Conservation (phyloP, 2,888 invertebrate genomes). For the Drosophila limbata region DNA sequence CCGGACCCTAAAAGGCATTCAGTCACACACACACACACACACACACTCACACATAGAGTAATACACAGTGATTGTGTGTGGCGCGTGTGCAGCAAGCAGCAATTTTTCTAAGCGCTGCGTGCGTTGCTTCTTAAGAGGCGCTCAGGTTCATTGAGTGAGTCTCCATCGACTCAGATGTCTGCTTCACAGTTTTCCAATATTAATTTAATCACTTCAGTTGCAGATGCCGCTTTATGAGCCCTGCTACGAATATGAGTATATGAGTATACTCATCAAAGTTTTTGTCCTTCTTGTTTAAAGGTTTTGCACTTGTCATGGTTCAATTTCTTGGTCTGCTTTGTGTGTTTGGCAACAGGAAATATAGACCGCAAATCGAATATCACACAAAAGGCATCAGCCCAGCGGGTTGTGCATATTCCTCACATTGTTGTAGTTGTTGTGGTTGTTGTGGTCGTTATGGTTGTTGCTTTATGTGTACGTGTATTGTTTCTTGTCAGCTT, state of each 20-base stretch:
- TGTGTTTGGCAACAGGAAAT: slow-evolving; percentile 55
- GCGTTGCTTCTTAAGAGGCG: slow-evolving; percentile 56
- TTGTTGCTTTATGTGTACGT: slow-evolving; percentile 24
- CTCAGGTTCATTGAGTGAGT: slow-evolving; percentile 31
- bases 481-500: slow-evolving; percentile 74
- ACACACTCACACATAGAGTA: slow-evolving; percentile 17
- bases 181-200: slow-evolving; percentile 50
- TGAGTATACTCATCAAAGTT: not conserved
- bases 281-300: slow-evolving; percentile 18
- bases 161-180: slow-evolving; percentile 13
- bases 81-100: slow-evolving; percentile 40
- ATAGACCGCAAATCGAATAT: slow-evolving; percentile 69
- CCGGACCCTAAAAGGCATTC: slow-evolving; percentile 20
- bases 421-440: slow-evolving; percentile 19
- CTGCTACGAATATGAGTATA: not conserved
- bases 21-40: slow-evolving; percentile 14
- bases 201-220: slow-evolving; percentile 74
- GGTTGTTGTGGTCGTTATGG: not conserved
- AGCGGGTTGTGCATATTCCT: slow-evolving; percentile 48
- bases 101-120: slow-evolving; percentile 64
- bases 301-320: slow-evolving; percentile 28
- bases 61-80: slow-evolving; percentile 42
- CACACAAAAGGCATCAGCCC: slow-evolving; percentile 66
- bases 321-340: slow-evolving; percentile 41
- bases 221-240: slow-evolving; percentile 47